These are phyloP conservation scores for Saimiri boliviensis DNA, from an alignment of 2,113 vertebrate genomes.

Conservation along the genomic window DNA sequence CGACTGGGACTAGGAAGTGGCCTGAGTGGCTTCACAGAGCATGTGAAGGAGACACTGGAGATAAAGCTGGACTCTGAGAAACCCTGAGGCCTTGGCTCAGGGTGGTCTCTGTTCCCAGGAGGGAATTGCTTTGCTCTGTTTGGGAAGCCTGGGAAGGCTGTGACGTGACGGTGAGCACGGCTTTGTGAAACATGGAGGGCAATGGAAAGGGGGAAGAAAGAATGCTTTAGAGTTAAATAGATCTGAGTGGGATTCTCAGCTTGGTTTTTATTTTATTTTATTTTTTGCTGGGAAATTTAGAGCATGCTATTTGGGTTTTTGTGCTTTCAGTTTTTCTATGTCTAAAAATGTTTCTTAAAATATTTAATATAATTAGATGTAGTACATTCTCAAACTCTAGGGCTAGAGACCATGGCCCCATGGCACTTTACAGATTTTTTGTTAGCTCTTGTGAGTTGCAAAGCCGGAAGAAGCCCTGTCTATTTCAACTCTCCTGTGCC, in stretches of 20 bases:
- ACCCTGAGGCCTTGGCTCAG: not conserved
- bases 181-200: not conserved
- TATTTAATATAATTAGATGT: not conserved
- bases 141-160: not conserved
- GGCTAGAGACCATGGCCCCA: not conserved
- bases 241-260: not conserved
- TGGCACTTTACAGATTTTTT: not conserved
- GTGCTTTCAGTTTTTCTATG: not conserved
- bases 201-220: not conserved
- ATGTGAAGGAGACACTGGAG: not conserved
- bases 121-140: not conserved
- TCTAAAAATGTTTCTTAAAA: slow-evolving; percentile 30
- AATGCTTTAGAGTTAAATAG: not conserved
- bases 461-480: not conserved
- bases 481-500: not conserved
- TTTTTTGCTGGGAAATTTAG: not conserved
- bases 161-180: no score
- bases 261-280: not conserved
- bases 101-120: not conserved
- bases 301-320: not conserved
- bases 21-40: not conserved
- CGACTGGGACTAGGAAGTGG: not conserved
- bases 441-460: not conserved
- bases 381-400: not conserved
- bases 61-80: not conserved